Conservation (phyloP, 2,797 vertebrate species). For the Microhierax caerulescens region DNA sequence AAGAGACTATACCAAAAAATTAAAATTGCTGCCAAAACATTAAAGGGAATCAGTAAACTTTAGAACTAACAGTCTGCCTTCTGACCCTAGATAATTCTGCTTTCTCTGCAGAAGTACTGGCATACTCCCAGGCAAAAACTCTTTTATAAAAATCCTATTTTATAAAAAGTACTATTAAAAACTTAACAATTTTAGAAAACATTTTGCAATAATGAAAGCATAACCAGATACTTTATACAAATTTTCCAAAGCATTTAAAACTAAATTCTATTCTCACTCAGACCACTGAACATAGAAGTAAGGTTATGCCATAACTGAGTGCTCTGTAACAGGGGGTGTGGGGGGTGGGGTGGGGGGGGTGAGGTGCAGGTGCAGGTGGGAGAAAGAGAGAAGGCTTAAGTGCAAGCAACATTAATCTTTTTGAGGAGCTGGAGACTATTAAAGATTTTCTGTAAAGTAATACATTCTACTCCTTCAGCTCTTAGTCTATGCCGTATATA, state of each 20-base stretch:
- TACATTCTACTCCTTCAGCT: neutral
- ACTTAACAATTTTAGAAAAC: neutral
- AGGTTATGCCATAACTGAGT: neutral
- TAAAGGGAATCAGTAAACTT: neutral
- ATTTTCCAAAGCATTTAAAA: neutral
- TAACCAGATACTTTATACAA: neutral
- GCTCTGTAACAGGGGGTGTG: too few species aligned
- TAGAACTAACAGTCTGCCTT: neutral
- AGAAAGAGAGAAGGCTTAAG: neutral
- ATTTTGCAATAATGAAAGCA: neutral
- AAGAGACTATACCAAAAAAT: neutral
- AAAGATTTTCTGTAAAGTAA: neutral
- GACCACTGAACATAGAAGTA: neutral
- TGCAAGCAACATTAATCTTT: neutral
- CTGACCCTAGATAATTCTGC: neutral
- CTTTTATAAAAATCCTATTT: neutral
- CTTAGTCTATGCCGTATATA: neutral
- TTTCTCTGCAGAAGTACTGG: neutral
- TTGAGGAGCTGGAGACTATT: neutral
- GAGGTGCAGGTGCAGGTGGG: too few species aligned
- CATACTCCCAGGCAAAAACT: neutral
- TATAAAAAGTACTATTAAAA: neutral
- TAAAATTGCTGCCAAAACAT: neutral
- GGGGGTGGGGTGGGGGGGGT: too few species aligned
- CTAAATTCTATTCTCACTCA: neutral